phyloP scores from a whole-genome alignment of 2,888 invertebrate species.

The Palloptera scutellata region DNA sequence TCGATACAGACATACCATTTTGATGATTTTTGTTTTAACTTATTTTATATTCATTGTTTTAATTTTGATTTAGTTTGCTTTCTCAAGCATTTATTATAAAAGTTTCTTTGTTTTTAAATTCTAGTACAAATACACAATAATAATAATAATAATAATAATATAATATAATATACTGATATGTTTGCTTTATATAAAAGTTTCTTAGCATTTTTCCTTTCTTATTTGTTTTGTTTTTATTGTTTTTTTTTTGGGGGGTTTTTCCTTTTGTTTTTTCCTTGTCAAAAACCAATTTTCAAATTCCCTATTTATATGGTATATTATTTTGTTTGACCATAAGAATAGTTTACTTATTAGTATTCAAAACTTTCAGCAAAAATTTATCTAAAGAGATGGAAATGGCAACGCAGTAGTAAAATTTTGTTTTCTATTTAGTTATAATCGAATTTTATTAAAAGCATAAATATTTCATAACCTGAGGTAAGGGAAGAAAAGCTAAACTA shows the following conservation, averaged over 20 bases:
- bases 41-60: constrained; percentile 12
- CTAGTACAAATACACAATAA: constrained; percentile 52
- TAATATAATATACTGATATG: constrained; percentile 54
- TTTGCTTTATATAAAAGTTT: constrained; percentile 30
- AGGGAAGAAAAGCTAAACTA: too few relatives aligned
- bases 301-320: too few relatives aligned
- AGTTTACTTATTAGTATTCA: constrained; percentile 25
- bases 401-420: too few relatives aligned
- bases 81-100: background rate
- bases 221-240: background rate
- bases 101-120: constrained; percentile 38
- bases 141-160: constrained; percentile 6
- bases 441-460: too few relatives aligned
- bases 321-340: constrained; percentile 31
- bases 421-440: too few relatives aligned
- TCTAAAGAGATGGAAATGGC: too few relatives aligned
- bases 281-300: too few relatives aligned
- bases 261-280: too few relatives aligned
- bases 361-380: too few relatives aligned
- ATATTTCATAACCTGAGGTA: too few relatives aligned
- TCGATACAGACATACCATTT: constrained; percentile 55
- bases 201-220: background rate
- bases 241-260: too few relatives aligned
- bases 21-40: constrained; percentile 3
- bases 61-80: background rate